These are phyloP conservation scores for Hipparchia sbordonii DNA, from an alignment of 2,888 invertebrate genomes.

Conservation along the genomic window DNA sequence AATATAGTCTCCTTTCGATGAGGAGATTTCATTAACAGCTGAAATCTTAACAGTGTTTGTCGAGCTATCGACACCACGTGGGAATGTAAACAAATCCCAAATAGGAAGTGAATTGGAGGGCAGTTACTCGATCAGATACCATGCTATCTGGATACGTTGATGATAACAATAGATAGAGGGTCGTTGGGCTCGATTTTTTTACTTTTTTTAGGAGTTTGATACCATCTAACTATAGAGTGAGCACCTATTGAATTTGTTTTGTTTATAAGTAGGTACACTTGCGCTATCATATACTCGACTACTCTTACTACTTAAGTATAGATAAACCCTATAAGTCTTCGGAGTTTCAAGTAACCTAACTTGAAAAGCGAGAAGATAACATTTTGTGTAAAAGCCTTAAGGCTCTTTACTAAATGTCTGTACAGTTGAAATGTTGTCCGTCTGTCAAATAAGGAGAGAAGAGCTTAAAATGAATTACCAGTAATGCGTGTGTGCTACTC, in stretches of 20 bases:
- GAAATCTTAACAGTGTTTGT: slow-evolving; percentile 36
- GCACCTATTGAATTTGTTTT: not conserved
- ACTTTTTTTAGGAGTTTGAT: not conserved
- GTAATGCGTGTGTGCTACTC: too few species aligned
- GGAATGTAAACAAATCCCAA: slow-evolving; percentile 68
- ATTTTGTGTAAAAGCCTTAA: too few species aligned
- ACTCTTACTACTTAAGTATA: too few species aligned
- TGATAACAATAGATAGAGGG: slow-evolving; percentile 15
- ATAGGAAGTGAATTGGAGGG: slow-evolving; percentile 40
- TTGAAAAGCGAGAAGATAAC: too few species aligned
- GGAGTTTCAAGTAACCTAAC: too few species aligned
- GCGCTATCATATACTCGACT: too few species aligned
- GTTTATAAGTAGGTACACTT: too few species aligned
- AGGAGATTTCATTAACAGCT: slow-evolving; percentile 23
- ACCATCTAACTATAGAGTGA: not conserved
- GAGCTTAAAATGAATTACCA: too few species aligned
- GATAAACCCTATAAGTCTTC: too few species aligned
- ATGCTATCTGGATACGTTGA: slow-evolving; percentile 7
- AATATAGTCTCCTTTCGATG: slow-evolving; percentile 14
- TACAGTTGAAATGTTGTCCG: too few species aligned
- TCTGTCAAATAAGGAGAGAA: too few species aligned
- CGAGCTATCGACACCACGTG: slow-evolving; percentile 70
- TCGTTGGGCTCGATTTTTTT: not conserved
- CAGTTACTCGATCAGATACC: slow-evolving; percentile 12
- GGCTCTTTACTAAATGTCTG: too few species aligned